Evolutionary conservation across 2,113 vertebrate genomes (phyloP), one percentile per base, ranked within the genome.

Genomic region (Nematolebias whitei): DNA sequence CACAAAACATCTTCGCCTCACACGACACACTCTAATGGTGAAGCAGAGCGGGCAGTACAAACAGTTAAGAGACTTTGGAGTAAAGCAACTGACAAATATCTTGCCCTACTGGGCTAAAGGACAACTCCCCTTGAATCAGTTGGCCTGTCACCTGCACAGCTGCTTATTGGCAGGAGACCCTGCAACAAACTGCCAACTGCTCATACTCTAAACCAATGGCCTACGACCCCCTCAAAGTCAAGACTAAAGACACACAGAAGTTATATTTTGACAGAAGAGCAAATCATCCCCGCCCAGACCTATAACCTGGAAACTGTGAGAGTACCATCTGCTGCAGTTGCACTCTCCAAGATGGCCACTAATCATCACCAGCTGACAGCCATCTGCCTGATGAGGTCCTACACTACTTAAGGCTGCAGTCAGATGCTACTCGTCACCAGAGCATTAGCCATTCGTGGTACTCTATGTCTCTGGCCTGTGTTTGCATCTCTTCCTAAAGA

Each of bases 1-100:
- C 43, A 47, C 43, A 19, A 47, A 12, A 63, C 60, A 23, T 50
- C 47, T 12, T 63, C 60, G n/a, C 61, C 47, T 9, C 22, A 63
- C 61, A 61, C 23, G 0, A 43, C 24, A 8, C 58, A 47, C 24
- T 47, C 43, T 2, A 64, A 64, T 49, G 49, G 22, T 10, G 49
- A 63, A 20, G 61, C 35, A 15, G 48, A 63, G 32, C 4, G 49
- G 1, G 48, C 38, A 10, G 61, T 63, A 8, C 61, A 63, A 29
- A 52, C 49, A 3, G 38, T 64, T 0, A n/a, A n/a, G 19, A 64
- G 24, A 22, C 50, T 53, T 1, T 53, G 39, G 23, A 44, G 11
- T 39, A 64, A 64, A 53, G 38, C 39, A 32, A 8, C 16, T 1
- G 62, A 43, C 49, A 64, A 52, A 53, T 12, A 53, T 20, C 38